phyloP scores from a whole-genome alignment of 2,888 invertebrate species.

The Amaurobius ferox region DNA sequence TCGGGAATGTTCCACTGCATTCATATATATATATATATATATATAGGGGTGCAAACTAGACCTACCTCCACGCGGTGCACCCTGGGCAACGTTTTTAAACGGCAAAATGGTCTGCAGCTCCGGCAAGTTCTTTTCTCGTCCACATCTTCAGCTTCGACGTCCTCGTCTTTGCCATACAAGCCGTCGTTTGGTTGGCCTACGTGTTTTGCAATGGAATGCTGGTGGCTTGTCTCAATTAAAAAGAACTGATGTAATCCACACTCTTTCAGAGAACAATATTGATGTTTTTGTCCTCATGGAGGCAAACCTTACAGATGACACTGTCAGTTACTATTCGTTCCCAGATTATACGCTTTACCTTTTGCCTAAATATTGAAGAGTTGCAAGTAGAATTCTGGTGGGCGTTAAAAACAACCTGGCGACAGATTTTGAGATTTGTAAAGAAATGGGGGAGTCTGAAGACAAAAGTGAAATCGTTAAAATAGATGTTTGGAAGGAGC shows the following conservation, averaged over 20 bases:
- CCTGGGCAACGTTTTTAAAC: too few relatives aligned
- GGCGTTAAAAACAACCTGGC: neutral
- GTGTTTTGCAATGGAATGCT: neutral
- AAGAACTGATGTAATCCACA: neutral
- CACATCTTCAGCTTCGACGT: too few relatives aligned
- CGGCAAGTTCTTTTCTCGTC: too few relatives aligned
- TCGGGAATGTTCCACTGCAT: too few relatives aligned
- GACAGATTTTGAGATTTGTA: neutral
- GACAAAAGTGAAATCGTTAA: slow-evolving; percentile 3
- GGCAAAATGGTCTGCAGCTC: too few relatives aligned
- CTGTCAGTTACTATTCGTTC: neutral
- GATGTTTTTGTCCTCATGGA: slow-evolving; percentile 5
- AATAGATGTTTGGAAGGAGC: neutral
- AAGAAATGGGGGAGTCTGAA: neutral
- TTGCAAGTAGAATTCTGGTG: neutral
- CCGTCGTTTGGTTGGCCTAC: too few relatives aligned
- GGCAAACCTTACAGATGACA: neutral
- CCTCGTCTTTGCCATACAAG: too few relatives aligned
- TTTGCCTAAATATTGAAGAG: neutral
- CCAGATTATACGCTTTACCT: neutral
- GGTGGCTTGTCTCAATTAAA: slow-evolving; percentile 1
- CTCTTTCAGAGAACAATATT: neutral
- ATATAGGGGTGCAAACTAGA: too few relatives aligned
- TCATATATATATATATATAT: too few relatives aligned
- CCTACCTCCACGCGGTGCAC: too few relatives aligned